phyloP scores from a whole-genome alignment of 2,888 invertebrate genomes.

The Bombylius discolor region DNA sequence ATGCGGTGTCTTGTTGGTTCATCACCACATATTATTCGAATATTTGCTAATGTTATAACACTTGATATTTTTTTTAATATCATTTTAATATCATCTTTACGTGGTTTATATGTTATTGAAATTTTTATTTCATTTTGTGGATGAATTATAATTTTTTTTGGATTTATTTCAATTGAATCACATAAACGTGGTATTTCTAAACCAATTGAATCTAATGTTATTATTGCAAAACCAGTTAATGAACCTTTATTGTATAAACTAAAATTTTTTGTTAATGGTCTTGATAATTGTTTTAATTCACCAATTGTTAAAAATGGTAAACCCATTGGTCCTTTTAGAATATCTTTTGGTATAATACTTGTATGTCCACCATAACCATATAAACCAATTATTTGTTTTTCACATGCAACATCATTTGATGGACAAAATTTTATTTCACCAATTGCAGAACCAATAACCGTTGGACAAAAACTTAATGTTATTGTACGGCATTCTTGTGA shows the following conservation, averaged over 20 bases:
- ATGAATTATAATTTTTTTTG: conserved; percentile 35
- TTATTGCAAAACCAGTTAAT: conserved; percentile 39
- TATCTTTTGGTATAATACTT: conserved; percentile 38
- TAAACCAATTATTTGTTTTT: conserved; percentile 21
- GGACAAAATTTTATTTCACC: conserved; percentile 44
- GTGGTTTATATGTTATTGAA: conserved; percentile 36
- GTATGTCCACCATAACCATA: conserved; percentile 48
- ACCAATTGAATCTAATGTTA: conserved; percentile 24
- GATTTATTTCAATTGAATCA: conserved; percentile 32
- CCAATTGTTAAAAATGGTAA: conserved; percentile 46
- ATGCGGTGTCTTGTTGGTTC: conserved; percentile 39
- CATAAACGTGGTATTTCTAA: conserved; percentile 26
- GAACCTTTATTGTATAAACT: conserved; percentile 44
- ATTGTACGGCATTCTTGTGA: conserved; percentile 45
- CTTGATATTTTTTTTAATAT: conserved; percentile 28
- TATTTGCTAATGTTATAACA: conserved; percentile 36
- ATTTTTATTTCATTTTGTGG: conserved; percentile 34
- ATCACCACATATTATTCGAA: conserved; percentile 40
- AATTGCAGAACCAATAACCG: conserved; percentile 39
- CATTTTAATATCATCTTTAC: conserved; percentile 37
- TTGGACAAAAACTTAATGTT: conserved; percentile 43
- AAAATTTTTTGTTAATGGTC: conserved; percentile 37
- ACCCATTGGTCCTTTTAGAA: conserved; percentile 43
- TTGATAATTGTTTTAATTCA: conserved; percentile 37
- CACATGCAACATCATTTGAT: conserved; percentile 19